Evolutionary conservation across 2,113 vertebrate genomes (phyloP).

Genomic region (Tringa solitaria): DNA sequence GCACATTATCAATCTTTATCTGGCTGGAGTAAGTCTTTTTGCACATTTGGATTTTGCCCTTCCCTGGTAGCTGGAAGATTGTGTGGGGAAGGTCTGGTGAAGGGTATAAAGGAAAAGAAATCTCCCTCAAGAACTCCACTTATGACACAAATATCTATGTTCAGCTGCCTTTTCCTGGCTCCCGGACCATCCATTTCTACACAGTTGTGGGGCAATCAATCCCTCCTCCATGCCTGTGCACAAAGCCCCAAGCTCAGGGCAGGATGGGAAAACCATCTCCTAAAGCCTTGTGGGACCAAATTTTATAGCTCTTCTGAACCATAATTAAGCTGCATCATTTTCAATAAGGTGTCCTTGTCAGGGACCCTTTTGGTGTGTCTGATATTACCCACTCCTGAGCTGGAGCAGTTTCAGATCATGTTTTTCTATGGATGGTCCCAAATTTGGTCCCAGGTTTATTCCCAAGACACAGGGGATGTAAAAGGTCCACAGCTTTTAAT

Average conservation of each 20-base stretch:
- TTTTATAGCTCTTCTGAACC: not conserved
- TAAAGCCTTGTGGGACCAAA: not conserved
- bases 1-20: not conserved
- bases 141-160: not conserved
- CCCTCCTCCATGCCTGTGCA: not conserved
- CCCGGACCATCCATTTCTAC: fast-evolving
- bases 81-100: not conserved
- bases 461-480: fast-evolving
- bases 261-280: not conserved
- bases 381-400: not conserved
- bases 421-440: not conserved
- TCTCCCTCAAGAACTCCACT: not conserved
- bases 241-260: not conserved
- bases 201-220: not conserved
- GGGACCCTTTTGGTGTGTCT: not conserved
- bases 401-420: not conserved
- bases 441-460: not conserved
- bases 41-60: not conserved
- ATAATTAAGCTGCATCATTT: not conserved
- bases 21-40: not conserved
- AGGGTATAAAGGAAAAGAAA: not conserved
- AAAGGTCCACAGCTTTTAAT: not conserved
- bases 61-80: not conserved
- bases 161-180: not conserved
- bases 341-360: not conserved